Percentiles rank a stretch among this genome's conserved stretches.
Conservation (phyloP, 2,113 vertebrate genomes). For the Leptobrachium leishanense region DNA sequence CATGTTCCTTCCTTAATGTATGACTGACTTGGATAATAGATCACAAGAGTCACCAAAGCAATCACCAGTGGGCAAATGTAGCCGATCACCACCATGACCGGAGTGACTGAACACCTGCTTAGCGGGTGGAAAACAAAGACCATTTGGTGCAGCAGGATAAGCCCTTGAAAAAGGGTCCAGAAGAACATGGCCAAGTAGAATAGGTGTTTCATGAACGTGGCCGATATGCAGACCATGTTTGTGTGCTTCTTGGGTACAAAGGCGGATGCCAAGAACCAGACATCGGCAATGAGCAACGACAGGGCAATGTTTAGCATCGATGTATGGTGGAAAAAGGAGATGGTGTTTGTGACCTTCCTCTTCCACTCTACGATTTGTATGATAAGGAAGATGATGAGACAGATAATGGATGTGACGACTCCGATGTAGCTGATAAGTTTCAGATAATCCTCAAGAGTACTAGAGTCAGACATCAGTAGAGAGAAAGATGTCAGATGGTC, state of each 20-base stretch:
- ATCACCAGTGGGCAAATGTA: constrained; percentile 75
- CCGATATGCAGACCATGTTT: constrained; percentile 62
- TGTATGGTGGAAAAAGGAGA: constrained; percentile 72
- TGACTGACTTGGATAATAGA: constrained; percentile 59
- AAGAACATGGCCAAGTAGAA: constrained; percentile 80
- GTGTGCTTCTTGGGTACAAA: neutral
- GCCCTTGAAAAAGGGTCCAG: constrained; percentile 80
- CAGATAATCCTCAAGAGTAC: constrained; percentile 39
- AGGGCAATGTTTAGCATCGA: constrained; percentile 71
- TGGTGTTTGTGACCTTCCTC: constrained; percentile 63
- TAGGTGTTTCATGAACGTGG: constrained; percentile 77
- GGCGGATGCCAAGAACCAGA: constrained; percentile 71
- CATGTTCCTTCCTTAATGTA: constrained; percentile 65
- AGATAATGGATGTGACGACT: constrained; percentile 67
- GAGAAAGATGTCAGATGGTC: constrained; percentile 79
- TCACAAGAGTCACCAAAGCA: constrained; percentile 65
- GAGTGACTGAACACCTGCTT: constrained; percentile 63
- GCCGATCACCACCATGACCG: constrained; percentile 68
- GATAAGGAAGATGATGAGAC: constrained; percentile 67
- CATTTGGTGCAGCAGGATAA: constrained; percentile 76
- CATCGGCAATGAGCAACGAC: constrained; percentile 70
- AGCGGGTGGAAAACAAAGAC: constrained; percentile 72
- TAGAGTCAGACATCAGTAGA: constrained; percentile 68
- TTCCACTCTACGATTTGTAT: constrained; percentile 74
- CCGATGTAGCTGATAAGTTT: constrained; percentile 67